These are phyloP conservation scores for Penaeus monodon DNA, from an alignment of 2,888 invertebrate species.

Conservation along the genomic window DNA sequence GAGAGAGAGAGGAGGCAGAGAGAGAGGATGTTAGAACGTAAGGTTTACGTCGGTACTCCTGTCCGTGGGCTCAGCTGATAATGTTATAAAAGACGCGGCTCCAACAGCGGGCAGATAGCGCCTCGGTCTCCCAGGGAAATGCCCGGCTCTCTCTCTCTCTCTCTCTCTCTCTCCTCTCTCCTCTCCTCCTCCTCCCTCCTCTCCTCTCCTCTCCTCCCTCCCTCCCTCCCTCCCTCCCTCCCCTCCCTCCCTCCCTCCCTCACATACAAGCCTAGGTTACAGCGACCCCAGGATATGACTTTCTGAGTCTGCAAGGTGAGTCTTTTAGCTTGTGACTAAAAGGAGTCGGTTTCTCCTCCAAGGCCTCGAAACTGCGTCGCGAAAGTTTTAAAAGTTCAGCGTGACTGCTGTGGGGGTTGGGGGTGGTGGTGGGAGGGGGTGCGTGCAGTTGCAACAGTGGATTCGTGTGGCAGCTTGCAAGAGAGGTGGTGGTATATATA, in stretches of 20 bases:
- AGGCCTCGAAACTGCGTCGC: too few species aligned
- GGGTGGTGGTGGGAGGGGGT: too few species aligned
- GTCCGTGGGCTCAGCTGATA: not conserved
- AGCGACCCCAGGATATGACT: too few species aligned
- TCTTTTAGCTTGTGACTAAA: too few species aligned
- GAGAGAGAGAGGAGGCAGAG: not conserved
- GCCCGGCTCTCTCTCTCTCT: slow-evolving; percentile 22
- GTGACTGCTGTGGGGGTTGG: too few species aligned
- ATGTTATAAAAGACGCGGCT: not conserved
- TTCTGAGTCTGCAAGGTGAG: too few species aligned
- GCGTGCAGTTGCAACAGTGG: too few species aligned
- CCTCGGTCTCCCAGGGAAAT: not conserved
- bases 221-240: not conserved
- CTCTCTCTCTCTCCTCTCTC: slow-evolving; percentile 18
- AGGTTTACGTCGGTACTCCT: not conserved
- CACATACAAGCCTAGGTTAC: too few species aligned
- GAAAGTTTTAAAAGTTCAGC: too few species aligned
- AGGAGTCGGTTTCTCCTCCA: too few species aligned
- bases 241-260: not conserved
- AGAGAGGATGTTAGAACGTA: not conserved
- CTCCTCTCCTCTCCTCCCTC: not conserved
- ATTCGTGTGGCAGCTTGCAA: too few species aligned
- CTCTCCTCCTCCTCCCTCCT: not conserved
- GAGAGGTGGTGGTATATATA: too few species aligned
- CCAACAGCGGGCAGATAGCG: not conserved